Base-by-base conservation (phyloP, 2,113 vertebrate genomes). In the Copsychus sechellarum region DNA sequence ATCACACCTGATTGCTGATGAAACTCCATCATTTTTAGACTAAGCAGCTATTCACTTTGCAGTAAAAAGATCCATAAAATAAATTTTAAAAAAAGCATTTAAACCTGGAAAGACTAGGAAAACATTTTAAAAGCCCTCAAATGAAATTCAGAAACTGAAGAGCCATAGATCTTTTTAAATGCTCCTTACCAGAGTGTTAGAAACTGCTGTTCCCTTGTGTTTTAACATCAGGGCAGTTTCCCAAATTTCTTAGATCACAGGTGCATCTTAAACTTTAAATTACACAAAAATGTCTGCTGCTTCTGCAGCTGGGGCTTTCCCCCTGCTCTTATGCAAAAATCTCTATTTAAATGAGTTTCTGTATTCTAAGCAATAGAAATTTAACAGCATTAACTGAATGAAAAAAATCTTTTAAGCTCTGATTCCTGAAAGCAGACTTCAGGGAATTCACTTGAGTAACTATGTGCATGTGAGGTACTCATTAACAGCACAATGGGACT, bases 361-460 rank as follows among this genome's bases (percentile, higher is more conserved):
- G 6, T 57, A 71, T 76, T 92, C 76, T 76, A 94, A 95, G 86
- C 54, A 77, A 61, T 22, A 80, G 71, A 91, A 90, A 90, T 77
- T 50, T 58, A 91, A 94, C 42, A 85, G n/a, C 81, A 69, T 36
- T 54, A 80, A 43, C 66, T 86, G 74, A 85, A 84, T 3, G 14
- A 71, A 80, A 81, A 57, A 57, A 34, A 31, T 38, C 81, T 76
- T 10, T 65, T 71, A 73, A 90, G 51, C n/a, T 61, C 62, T 60
- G 14, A 57, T 21, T 94, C 74, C 66, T 56, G 53, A 95, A 89
- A 95, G 45, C 73, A 89, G 79, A 22, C 51, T 86, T 78, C 70
- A 89, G 70, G 61, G 72, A 84, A 76, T 45, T 94, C 40, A 85
- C 82, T 82, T 57, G 38, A 86, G 16, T 53, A 60, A 78, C 56